Conservation (phyloP, 2,113 vertebrate species). For the Irena cyanogastra region DNA sequence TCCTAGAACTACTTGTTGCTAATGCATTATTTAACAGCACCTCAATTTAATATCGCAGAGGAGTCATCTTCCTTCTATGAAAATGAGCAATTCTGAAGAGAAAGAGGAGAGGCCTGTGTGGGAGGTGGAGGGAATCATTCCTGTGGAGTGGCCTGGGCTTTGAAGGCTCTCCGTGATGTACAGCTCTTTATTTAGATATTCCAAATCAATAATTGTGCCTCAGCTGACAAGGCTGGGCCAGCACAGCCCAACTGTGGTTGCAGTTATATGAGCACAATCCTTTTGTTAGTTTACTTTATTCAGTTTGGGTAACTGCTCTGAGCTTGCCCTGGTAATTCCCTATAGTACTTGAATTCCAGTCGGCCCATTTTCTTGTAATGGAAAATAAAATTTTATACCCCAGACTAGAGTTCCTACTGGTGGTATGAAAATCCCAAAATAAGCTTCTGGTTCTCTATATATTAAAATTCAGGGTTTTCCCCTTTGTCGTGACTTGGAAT, state of each 20-base stretch:
- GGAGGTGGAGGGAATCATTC: not conserved
- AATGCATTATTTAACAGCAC: slow-evolving; percentile 36
- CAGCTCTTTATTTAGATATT: slow-evolving; percentile 9
- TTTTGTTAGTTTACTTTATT: not conserved
- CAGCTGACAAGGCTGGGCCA: not conserved
- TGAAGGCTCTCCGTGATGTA: not conserved
- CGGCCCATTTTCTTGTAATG: not conserved
- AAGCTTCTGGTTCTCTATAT: not conserved
- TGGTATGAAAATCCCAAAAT: not conserved
- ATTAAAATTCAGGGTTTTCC: not conserved
- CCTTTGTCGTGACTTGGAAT: not conserved
- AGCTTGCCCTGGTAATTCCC: not conserved
- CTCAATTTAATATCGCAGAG: not conserved
- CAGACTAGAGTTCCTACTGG: not conserved
- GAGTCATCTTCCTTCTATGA: not conserved
- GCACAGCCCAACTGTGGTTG: not conserved
- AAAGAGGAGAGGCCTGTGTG: not conserved
- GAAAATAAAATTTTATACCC: not conserved
- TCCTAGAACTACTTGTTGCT: slow-evolving; percentile 19
- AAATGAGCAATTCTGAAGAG: not conserved
- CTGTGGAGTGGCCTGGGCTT: not conserved
- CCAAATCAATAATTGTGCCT: not conserved
- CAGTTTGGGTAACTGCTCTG: not conserved
- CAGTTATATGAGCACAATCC: not conserved
- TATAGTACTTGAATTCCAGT: not conserved